Percentiles rank a stretch among this genome's conserved stretches.
Evolutionary conservation across 37 sponge, comb jelly and placozoan species (phyloP).

Genomic region (Ianthella basta): DNA sequence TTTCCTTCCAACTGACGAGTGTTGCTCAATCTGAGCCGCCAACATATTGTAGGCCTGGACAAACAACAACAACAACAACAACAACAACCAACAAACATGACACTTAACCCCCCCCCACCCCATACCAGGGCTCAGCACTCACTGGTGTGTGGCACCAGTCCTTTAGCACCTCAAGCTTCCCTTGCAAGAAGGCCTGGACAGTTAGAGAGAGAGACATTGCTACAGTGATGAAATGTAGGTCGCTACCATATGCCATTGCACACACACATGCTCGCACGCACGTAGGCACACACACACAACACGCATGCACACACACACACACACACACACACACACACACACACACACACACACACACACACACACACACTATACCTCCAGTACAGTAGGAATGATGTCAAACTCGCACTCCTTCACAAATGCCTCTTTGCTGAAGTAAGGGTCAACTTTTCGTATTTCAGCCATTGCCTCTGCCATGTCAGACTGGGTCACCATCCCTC

Average conservation of each 20-base stretch:
- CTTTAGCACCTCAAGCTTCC: conserved; percentile 62
- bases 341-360: neutral
- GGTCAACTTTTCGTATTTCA: conserved; percentile 87
- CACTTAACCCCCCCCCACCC: no score
- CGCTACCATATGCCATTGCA: no score
- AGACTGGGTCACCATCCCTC: conserved; percentile 65
- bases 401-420: conserved; percentile 73
- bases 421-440: conserved; percentile 69
- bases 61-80: no score
- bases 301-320: no score
- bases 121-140: neutral
- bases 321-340: no score
- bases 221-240: no score
- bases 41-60: conserved; percentile 21
- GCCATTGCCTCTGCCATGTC: conserved; percentile 82
- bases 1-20: neutral
- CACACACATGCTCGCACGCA: neutral
- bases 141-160: conserved; percentile 91
- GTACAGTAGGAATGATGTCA: conserved; percentile 87
- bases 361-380: conserved; percentile 61
- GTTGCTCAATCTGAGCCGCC: conserved; percentile 27
- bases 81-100: no score
- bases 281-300: no score
- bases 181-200: conserved; percentile 66
- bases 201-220: neutral